Percentiles rank a stretch among this genome's conserved stretches.
Evolutionary conservation across 2,113 vertebrate genomes (phyloP).

Genomic region (cat (Felis catus)): DNA sequence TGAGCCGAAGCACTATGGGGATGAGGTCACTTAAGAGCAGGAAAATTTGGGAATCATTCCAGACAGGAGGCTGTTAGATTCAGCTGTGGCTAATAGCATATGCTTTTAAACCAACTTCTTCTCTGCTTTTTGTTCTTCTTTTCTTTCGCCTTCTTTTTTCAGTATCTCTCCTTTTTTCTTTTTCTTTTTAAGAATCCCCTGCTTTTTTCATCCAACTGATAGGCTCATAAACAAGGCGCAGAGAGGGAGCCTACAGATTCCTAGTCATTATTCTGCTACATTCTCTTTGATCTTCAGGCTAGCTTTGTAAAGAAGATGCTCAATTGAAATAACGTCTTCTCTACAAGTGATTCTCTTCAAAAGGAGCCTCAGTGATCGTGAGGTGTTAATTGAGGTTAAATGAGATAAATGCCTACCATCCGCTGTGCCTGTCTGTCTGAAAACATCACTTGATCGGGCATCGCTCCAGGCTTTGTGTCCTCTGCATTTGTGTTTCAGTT

Average conservation of each 20-base stretch:
- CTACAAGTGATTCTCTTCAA: background rate
- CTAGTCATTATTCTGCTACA: background rate
- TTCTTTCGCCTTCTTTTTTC: conserved; percentile 35
- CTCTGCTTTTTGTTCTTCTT: background rate
- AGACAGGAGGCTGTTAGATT: background rate
- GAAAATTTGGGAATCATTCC: background rate
- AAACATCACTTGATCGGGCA: background rate
- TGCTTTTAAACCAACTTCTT: background rate
- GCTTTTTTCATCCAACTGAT: background rate
- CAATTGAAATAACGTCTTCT: background rate
- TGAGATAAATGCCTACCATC: background rate
- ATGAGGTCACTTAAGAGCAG: background rate
- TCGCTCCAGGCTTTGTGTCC: background rate
- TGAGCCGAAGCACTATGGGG: background rate
- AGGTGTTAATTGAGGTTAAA: background rate
- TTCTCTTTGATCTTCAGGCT: background rate
- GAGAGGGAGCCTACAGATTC: conserved; percentile 27
- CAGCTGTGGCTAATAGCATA: background rate
- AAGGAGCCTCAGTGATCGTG: background rate
- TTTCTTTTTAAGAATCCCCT: background rate
- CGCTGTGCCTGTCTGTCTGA: background rate
- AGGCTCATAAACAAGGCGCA: background rate
- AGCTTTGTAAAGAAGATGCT: conserved; percentile 8
- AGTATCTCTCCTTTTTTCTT: background rate
- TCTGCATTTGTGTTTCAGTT: background rate